These are phyloP conservation scores for Sardina pilchardus DNA, from an alignment of 2,113 vertebrate genomes.

Conservation along the genomic window DNA sequence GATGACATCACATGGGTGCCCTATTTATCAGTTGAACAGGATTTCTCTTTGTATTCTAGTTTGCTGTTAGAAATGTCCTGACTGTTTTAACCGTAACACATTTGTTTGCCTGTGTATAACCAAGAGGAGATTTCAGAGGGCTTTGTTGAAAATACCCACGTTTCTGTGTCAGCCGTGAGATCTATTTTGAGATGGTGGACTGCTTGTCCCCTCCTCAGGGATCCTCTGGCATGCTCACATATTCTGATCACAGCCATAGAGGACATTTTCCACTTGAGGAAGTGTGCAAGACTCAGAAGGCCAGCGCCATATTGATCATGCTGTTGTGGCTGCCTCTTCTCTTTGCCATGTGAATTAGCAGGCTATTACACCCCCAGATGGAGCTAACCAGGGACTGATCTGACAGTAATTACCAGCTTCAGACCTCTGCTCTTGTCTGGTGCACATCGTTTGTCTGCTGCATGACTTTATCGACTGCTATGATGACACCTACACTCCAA, in stretches of 20 bases:
- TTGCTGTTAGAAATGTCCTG: neutral
- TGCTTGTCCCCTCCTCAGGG: slow-evolving; percentile 12
- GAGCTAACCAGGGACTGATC: neutral
- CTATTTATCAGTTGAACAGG: neutral
- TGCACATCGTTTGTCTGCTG: neutral
- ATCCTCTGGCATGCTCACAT: neutral
- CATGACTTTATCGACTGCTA: neutral
- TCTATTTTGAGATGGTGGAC: slow-evolving; percentile 28
- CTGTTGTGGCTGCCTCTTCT: neutral
- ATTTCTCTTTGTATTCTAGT: too few relatives aligned
- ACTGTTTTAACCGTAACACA: neutral
- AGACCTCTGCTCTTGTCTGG: neutral
- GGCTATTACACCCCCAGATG: neutral
- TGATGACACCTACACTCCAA: neutral
- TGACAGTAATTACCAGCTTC: neutral
- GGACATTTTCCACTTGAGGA: neutral
- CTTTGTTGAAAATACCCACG: neutral
- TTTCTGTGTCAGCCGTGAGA: slow-evolving; percentile 12
- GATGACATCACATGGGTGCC: neutral
- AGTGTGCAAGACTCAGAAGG: neutral
- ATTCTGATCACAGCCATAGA: neutral
- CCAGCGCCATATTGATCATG: neutral
- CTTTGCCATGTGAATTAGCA: neutral
- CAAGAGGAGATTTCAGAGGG: slow-evolving; percentile 45
- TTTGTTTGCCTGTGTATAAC: slow-evolving; percentile 11